Evolutionary conservation across 2,797 vertebrate genomes (phyloP), one percentile per base, ranked within the genome.

Genomic region (Melanotaenia parkinsoni): DNA sequence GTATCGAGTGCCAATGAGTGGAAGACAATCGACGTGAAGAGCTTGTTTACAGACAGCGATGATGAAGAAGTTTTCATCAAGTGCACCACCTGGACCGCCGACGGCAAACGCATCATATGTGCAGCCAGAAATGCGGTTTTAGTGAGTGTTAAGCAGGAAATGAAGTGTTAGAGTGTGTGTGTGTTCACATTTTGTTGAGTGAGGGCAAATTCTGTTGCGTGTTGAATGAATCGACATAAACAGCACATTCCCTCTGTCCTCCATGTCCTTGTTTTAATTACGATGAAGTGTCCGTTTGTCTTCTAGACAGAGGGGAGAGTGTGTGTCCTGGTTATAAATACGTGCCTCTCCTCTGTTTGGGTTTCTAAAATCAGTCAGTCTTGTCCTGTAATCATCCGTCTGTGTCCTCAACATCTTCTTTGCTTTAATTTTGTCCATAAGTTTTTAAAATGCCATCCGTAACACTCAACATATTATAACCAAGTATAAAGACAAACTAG

Each of bases 51-150:
- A 38, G 96, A 92, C 33, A 88, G 90, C 30, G 95, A 95, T 0
- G 95, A 95, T 0, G 95, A 96, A 37, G 95, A 96, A 0, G 93
- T 96, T 57, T 85, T 94, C 3, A 95, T 98, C 70, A 97, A 96
- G 70, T 99, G 97, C 86, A 98, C 96, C 85, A 96, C 95, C 3
- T 99, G 98, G 98, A 96, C 96, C 0, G 86, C 93, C 3, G 95
- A 97, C 26, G 91, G 96, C 68, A 81, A 89, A 33, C 82, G 63
- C n/a, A 77, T 99, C 81, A 91, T 97, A 70, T 96, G 95, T 70
- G 96, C 95, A 3, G 96, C 95, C 56, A 96, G 93, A 83, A 97
- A 96, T 33, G 94, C 91, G 1, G 94, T 95, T 69, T 94, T 97
- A 92, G 98, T 99, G 93, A 97, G 97, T 89, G 70, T 58, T 18